Conservation (phyloP, 1,140 invertebrate species). For the Hylaeus volcanicus region DNA sequence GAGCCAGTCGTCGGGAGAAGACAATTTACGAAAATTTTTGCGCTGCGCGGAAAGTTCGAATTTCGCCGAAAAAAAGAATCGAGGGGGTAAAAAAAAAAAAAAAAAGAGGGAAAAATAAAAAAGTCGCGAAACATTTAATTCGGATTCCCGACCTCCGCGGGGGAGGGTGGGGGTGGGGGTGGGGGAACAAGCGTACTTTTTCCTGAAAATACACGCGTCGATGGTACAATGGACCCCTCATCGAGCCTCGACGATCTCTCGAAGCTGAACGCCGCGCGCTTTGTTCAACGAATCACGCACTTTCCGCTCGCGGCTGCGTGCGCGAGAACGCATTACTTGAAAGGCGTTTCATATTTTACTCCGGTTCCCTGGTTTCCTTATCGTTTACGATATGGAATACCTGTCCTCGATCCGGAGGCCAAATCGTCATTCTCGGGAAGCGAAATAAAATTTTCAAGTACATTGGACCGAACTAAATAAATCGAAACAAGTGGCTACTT, state of each 20-base stretch:
- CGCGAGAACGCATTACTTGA: background rate
- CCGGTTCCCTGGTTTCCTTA: too few species aligned
- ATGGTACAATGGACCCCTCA: background rate
- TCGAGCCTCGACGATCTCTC: constrained; percentile 12
- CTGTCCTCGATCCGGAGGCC: too few species aligned
- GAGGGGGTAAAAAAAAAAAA: background rate
- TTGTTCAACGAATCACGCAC: constrained; percentile 12
- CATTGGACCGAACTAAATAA: too few species aligned
- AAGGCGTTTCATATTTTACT: too few species aligned
- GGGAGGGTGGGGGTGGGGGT: too few species aligned
- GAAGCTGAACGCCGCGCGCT: background rate
- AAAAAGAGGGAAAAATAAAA: background rate
- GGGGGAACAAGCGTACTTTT: background rate
- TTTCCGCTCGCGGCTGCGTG: background rate
- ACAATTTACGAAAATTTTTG: background rate
- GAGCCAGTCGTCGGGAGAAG: too few species aligned
- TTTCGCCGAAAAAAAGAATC: background rate
- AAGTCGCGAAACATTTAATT: constrained; percentile 1
- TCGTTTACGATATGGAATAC: too few species aligned
- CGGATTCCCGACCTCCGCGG: background rate
- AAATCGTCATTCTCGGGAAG: too few species aligned
- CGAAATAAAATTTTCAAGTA: too few species aligned
- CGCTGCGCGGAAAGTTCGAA: background rate
- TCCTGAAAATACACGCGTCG: background rate
- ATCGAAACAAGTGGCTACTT: too few species aligned